Conservation (phyloP, 1,140 invertebrate genomes). For the Goniozus legneri region DNA sequence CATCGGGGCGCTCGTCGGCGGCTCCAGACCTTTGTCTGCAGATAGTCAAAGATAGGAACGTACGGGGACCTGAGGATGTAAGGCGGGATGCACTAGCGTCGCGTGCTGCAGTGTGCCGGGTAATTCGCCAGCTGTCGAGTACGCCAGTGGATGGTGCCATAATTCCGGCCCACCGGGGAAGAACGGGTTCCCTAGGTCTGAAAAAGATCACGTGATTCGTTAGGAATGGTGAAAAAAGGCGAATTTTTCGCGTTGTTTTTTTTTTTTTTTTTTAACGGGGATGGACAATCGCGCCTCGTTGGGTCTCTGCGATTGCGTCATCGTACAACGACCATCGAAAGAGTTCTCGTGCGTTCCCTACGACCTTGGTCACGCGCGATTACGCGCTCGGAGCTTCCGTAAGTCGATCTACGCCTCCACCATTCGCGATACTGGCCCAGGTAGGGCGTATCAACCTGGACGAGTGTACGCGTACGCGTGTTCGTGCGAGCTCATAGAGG, state of each 20-base stretch:
- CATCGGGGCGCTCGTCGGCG: slow-evolving; percentile 58
- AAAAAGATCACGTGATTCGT: slow-evolving; percentile 41
- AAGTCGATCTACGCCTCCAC: no score
- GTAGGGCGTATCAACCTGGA: no score
- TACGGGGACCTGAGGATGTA: slow-evolving; percentile 94
- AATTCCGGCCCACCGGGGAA: slow-evolving; percentile 89
- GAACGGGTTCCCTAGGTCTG: slow-evolving; percentile 91
- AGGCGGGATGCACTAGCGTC: slow-evolving; percentile 88
- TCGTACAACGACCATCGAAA: no score
- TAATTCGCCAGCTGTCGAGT: slow-evolving; percentile 76
- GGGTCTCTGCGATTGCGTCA: no score
- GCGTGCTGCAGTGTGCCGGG: slow-evolving; percentile 82
- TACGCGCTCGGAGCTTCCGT: no score
- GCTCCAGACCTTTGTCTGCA: slow-evolving; percentile 75
- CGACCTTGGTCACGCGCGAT: no score
- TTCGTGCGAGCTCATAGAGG: no score
- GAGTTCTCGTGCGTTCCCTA: no score
- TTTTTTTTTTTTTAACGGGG: background rate
- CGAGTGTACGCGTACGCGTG: no score
- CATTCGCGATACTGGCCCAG: no score
- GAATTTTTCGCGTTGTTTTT: no score
- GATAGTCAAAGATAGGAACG: slow-evolving; percentile 95
- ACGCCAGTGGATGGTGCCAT: slow-evolving; percentile 90
- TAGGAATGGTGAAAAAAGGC: no score
- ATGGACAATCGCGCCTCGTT: background rate